These are phyloP conservation scores for Serinus canaria DNA, from an alignment of 2,113 vertebrate genomes.

Conservation along the genomic window DNA sequence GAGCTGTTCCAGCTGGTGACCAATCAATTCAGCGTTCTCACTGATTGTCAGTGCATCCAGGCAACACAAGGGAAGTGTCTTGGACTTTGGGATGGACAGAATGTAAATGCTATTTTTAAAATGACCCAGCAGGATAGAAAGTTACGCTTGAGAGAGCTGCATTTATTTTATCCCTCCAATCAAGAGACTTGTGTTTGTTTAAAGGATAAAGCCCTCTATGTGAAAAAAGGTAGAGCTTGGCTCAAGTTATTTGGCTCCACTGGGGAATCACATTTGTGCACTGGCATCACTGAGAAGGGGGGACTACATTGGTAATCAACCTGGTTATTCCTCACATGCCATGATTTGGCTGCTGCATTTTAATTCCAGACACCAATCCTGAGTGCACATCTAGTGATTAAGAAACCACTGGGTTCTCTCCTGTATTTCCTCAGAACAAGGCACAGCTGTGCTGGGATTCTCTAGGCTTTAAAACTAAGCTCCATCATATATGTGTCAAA, in stretches of 20 bases:
- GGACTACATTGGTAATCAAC: neutral
- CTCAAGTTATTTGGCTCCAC: neutral
- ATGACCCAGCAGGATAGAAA: slow-evolving; percentile 46
- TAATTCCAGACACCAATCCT: neutral
- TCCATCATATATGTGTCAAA: neutral
- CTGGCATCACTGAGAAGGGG: neutral
- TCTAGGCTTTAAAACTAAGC: neutral
- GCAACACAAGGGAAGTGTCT: slow-evolving; percentile 35
- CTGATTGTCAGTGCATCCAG: slow-evolving; percentile 41
- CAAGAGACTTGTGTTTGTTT: neutral
- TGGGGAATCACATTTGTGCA: neutral
- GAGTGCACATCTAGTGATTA: neutral
- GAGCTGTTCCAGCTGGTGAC: slow-evolving; percentile 28
- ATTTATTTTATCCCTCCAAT: slow-evolving; percentile 27
- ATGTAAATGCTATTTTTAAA: slow-evolving; percentile 62
- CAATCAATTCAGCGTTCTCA: slow-evolving; percentile 27
- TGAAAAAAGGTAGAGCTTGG: slow-evolving; percentile 20
- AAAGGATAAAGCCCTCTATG: slow-evolving; percentile 13
- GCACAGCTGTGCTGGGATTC: neutral
- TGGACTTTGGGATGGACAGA: slow-evolving; percentile 62
- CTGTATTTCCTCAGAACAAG: neutral
- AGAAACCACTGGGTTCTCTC: neutral
- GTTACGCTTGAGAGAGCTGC: neutral
- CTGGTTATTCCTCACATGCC: neutral
- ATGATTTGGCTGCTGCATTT: neutral